phyloP scores from a whole-genome alignment of 2,113 vertebrate genomes.

The Mirounga angustirostris region DNA sequence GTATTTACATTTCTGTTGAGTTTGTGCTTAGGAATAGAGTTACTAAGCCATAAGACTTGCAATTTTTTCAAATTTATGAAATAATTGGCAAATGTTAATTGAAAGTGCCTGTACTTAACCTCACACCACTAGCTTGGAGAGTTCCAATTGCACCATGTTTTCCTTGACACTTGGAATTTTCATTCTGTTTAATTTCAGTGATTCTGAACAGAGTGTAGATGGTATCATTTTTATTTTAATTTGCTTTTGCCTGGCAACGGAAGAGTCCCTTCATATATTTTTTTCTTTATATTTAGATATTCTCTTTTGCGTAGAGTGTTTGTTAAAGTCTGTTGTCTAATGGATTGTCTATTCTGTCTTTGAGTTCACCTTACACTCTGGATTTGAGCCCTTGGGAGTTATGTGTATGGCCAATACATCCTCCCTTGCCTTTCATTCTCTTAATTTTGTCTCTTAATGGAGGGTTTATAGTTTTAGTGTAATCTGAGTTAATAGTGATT shows the following conservation, averaged over 20 bases:
- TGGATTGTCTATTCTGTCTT: not conserved
- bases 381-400: not conserved
- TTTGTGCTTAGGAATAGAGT: not conserved
- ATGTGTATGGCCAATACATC: not conserved
- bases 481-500: not conserved
- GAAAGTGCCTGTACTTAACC: not conserved
- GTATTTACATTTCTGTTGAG: not conserved
- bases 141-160: not conserved
- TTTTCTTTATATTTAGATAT: not conserved
- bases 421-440: not conserved
- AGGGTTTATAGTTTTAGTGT: not conserved
- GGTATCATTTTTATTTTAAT: not conserved
- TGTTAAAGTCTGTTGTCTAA: not conserved
- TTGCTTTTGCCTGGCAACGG: not conserved
- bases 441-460: not conserved
- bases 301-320: not conserved
- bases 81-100: not conserved
- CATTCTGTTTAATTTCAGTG: not conserved
- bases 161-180: not conserved
- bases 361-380: not conserved
- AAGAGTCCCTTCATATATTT: not conserved
- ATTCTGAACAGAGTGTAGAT: not conserved
- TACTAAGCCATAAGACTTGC: not conserved
- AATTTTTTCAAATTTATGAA: not conserved
- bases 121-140: not conserved